These are phyloP conservation scores for Characodon lateralis DNA, from an alignment of 2,797 vertebrate genomes.

Conservation along the genomic window DNA sequence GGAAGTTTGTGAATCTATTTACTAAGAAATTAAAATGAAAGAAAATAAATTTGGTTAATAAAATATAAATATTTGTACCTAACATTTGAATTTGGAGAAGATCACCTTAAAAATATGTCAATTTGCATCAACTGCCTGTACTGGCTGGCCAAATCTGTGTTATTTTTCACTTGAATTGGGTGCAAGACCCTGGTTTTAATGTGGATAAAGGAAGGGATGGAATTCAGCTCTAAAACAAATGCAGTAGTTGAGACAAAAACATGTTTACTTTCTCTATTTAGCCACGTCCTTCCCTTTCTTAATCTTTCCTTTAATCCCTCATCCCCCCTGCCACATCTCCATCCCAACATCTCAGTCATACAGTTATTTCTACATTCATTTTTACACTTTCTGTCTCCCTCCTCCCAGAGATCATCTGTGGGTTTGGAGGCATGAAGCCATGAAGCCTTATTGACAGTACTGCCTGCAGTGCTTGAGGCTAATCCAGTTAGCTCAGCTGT, in stretches of 20 bases:
- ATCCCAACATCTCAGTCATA: constrained; percentile 13
- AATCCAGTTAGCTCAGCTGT: constrained; percentile 68
- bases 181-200: neutral
- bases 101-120: no score
- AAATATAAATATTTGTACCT: no score
- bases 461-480: constrained; percentile 43
- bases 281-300: constrained; percentile 14
- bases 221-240: neutral
- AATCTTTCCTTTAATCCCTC: constrained; percentile 30
- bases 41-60: no score
- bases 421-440: constrained; percentile 50
- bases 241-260: neutral
- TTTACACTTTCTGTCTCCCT: constrained; percentile 14
- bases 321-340: constrained; percentile 8
- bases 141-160: no score
- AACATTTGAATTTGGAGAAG: no score
- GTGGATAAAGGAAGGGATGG: neutral
- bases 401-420: constrained; percentile 39
- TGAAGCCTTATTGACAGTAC: constrained; percentile 47
- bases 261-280: constrained; percentile 24
- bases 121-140: no score
- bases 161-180: no score
- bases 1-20: no score
- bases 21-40: no score
- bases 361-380: constrained; percentile 8